Conservation (phyloP, 2,113 vertebrate genomes). For the Chamaetylas fuelleborni region DNA sequence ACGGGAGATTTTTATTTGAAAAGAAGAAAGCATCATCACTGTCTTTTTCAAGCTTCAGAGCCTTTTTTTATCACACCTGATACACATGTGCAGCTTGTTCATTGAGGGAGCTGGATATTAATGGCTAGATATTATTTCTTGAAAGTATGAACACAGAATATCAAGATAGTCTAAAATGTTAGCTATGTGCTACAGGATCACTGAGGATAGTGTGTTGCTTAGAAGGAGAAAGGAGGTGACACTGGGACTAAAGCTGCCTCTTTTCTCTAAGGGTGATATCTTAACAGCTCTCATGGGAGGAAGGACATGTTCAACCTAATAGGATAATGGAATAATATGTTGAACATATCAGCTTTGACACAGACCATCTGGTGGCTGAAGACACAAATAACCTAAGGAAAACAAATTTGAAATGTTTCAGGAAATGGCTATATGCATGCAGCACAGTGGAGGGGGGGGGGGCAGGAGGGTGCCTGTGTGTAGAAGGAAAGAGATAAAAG, state of each 20-base stretch:
- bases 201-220: not conserved
- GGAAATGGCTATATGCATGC: slow-evolving; percentile 53
- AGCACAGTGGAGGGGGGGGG: not conserved
- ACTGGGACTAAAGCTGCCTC: slow-evolving; percentile 21
- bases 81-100: not conserved
- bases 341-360: slow-evolving; percentile 62
- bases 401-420: slow-evolving; percentile 59
- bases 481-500: slow-evolving; percentile 2
- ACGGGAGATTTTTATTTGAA: not conserved
- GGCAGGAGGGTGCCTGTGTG: not conserved
- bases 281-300: slow-evolving; percentile 74
- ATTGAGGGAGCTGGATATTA: not conserved
- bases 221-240: slow-evolving; percentile 7
- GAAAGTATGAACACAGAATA: not conserved
- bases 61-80: not conserved
- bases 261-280: slow-evolving; percentile 19
- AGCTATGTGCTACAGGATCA: not conserved
- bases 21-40: not conserved
- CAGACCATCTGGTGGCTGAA: slow-evolving; percentile 72
- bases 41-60: not conserved
- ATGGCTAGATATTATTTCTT: not conserved
- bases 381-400: slow-evolving; percentile 69
- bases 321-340: slow-evolving; percentile 76
- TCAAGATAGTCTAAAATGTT: not conserved
- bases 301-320: slow-evolving; percentile 74